Base-by-base conservation (phyloP, 2,888 invertebrate species). In the Lasioglossum pauxillum region DNA sequence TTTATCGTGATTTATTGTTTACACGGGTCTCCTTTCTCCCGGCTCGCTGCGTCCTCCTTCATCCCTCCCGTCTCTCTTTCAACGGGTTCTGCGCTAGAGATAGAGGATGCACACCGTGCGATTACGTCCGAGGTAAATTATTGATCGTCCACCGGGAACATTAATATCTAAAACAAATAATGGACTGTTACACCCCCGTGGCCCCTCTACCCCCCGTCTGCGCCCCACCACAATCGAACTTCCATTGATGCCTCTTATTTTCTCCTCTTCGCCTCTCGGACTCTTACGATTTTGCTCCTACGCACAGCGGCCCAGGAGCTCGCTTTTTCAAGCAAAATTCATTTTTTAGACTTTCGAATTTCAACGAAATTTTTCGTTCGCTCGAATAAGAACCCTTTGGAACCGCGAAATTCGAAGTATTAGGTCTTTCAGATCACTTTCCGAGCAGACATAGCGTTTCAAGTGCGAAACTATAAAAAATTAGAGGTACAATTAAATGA, bases 1-100 rank as follows among this genome's bases (percentile, higher is more conserved):
- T 94, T 94, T 93, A 94, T 94, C 94, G 93, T 94, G 94, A 94
- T 94, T 94, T 94, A 94, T 94, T 93, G 94, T 94, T 94, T 93
- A 95, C 94, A 95, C 93, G 93, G 92, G 91, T 91, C 90, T 92
- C 92, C 86, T 88, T 88, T 85, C 86, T 84, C 85, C 74, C 83
- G 75, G 79, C 77, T 35, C n/a, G 71, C 78, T 60, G 74, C 31
- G 49, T 75, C 77, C 71, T 75, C 46, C 67, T 79, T 73, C 53
- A 12, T 35, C 73, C 73, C 69, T 16, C 38, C 16, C 35, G 64
- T 75, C 84, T 80, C 87, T 75, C 82, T 80, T 81, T 82, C 77
- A 79, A 76, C 84, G 86, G 87, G 83, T 87, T 79, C 84, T 86
- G 81, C 87, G 82, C 85, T 86, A 88, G 88, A 90, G 89, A 92